Conservation (phyloP, 2,113 vertebrate genomes). For the Peromyscus leucopus region DNA sequence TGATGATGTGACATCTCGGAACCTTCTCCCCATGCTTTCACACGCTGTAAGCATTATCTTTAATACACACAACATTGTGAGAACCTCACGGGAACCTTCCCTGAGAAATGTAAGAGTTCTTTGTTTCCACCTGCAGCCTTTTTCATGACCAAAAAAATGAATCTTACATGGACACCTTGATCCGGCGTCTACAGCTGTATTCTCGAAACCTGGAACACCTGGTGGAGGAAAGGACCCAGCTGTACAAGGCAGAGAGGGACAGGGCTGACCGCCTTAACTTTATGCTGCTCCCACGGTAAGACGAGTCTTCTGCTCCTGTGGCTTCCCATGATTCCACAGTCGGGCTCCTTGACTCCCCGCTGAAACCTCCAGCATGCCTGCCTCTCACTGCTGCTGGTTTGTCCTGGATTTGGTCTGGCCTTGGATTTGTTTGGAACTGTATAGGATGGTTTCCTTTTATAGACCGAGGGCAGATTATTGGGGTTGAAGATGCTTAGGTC, state of each 20-base stretch:
- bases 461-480: background rate
- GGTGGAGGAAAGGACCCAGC: constrained; percentile 95
- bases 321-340: background rate
- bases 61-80: accelerated
- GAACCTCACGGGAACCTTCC: background rate
- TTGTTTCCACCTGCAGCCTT: constrained; percentile 87
- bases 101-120: background rate
- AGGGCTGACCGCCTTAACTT: constrained; percentile 97
- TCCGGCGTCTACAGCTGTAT: constrained; percentile 97
- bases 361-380: background rate
- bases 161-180: constrained; percentile 99
- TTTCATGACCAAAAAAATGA: constrained; percentile 94
- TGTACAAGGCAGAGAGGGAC: constrained; percentile 98
- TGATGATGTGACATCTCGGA: background rate
- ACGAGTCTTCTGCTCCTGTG: background rate
- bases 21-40: background rate
- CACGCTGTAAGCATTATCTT: background rate
- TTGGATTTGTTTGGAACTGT: background rate
- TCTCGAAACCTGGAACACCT: constrained; percentile 96
- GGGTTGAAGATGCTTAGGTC: background rate
- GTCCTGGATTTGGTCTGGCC: background rate
- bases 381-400: background rate
- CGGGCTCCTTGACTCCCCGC: background rate
- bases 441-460: background rate
- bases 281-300: constrained; percentile 96